These are phyloP conservation scores for Globicephala melas DNA, from an alignment of 2,113 vertebrate genomes.

Conservation along the genomic window DNA sequence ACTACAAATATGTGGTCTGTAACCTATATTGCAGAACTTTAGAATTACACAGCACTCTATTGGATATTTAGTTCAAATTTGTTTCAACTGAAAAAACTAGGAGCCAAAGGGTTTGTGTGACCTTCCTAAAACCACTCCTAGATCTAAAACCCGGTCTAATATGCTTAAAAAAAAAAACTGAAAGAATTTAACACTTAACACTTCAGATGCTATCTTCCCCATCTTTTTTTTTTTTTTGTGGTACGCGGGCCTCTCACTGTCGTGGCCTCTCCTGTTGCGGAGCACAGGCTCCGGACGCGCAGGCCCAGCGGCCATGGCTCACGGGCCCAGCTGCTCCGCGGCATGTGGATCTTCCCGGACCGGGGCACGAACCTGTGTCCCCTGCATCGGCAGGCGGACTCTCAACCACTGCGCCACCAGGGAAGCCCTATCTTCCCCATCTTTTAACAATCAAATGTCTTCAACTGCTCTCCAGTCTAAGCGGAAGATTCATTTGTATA, in stretches of 20 bases:
- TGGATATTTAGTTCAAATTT: background rate
- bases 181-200: background rate
- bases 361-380: too few species aligned
- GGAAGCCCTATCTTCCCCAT: background rate
- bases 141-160: background rate
- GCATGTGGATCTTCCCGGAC: too few species aligned
- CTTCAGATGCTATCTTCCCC: background rate
- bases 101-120: background rate
- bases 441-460: conserved; percentile 10
- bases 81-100: background rate
- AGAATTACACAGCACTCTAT: background rate
- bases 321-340: too few species aligned
- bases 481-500: background rate
- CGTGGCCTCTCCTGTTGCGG: too few species aligned
- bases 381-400: too few species aligned
- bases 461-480: background rate
- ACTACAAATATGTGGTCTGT: background rate
- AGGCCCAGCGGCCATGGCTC: too few species aligned
- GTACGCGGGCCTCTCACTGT: too few species aligned
- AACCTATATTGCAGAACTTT: background rate
- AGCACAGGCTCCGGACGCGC: too few species aligned
- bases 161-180: conserved; percentile 9
- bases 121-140: background rate
- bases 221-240: background rate
- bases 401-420: too few species aligned